Base-by-base conservation (phyloP, 2,888 invertebrate species). In the Balanococcus diminutus region DNA sequence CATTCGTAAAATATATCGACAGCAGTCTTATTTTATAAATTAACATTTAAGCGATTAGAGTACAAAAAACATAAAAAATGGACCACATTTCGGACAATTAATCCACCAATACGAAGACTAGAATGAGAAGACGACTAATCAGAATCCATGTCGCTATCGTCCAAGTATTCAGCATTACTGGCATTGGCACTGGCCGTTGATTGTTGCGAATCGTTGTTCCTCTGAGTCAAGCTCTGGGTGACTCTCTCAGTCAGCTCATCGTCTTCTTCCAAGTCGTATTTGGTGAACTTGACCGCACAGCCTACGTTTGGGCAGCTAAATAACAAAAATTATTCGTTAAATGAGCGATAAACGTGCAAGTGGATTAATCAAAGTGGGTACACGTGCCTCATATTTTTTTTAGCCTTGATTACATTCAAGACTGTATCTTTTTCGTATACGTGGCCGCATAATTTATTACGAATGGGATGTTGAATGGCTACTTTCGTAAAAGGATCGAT, bases 401-500 rank as follows among this genome's bases (percentile, higher is more conserved):
- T 84, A 8, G 19, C 16, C 2, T n/a, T n/a, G 14, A 84, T n/a
- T 8, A 84, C 19, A 11, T 16, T 31, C 28, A n/a, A 79, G 28
- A 84, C 72, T 0, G 75, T 46, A 31, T 84, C 46, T 79, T 28
- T 61, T 22, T 84, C 84, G 75, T 84, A 84, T 8, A 84, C 39
- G 19, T 84, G 84, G n/a, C 42, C 28, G 31, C 84, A 84, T 1
- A 22, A 46, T 16, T 39, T 75, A 16, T 84, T 84, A 25, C 84
- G 84, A 75, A 84, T 36, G 8, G 84, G 84, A 46, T 75, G 5
- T 51, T 42, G 36, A 3, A 84, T 84, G 2, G 36, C 46, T 14
- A 19, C 46, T 75, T 84, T 84, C 32, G 84, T 39, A 6, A 84
- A 72, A 19, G 84, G 84, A 84, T 84, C 84, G 8, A 67, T n/a